Evolutionary conservation across 2,113 vertebrate genomes (phyloP), one percentile per base, ranked within the genome.

Genomic region (Nibea coibor): DNA sequence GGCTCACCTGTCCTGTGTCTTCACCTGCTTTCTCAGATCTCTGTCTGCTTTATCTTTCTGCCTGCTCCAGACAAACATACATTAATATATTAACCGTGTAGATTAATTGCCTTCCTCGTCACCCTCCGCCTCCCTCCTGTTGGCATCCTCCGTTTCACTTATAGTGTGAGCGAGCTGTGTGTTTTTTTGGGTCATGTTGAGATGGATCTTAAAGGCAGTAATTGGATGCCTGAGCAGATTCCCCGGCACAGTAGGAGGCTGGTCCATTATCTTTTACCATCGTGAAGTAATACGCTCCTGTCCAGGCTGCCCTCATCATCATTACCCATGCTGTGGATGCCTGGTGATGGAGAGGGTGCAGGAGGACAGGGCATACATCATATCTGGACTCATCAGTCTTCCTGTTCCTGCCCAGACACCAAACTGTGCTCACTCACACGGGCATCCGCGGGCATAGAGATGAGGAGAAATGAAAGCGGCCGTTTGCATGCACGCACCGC

Each of bases 211-310:
- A 88, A 86, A 81, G 83, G 66, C 88, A 88, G 89, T 91, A 94
- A 94, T 94, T 93, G 93, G 90, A 90, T 89, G 79, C 87, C 85
- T 88, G 91, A 87, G 81, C 83, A 83, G 71, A 91, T 92, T 89
- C 87, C 61, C 62, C 66, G 67, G 80, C 91, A 82, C 88, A 85
- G 90, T 86, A 68, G 89, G 93, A 92, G 88, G 81, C 86, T 85
- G 83, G 59, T 91, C 92, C 89, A 91, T 94, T 93, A 94, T 93
- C 91, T 91, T 90, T 92, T 80, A 84, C 80, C 88, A 83, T 93
- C 66, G 76, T 78, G 73, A 84, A 92, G 85, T 92, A 92, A 91
- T 92, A 75, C 31, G 83, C 81, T 87, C 75, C 86, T 89, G 93
- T 91, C 91, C 82, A 5, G 85, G 69, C 87, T 72, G 83, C 84